A percentile compares a stretch with the other conserved stretches of the same genome.
phyloP scores from a whole-genome alignment of 2,888 invertebrate species.

The Noctuana brunneofusca region DNA sequence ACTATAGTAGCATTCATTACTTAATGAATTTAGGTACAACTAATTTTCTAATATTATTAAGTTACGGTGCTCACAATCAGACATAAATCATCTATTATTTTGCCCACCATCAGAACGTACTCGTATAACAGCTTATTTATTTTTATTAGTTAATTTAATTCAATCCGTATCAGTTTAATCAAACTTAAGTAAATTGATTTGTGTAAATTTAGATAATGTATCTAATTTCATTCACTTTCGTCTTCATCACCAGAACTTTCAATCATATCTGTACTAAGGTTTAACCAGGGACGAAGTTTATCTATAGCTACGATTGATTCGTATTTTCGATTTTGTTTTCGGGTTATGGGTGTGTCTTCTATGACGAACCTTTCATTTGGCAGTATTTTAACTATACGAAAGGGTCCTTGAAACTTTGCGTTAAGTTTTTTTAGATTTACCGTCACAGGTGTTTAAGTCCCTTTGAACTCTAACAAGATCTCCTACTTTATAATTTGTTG shows the following conservation, averaged over 20 bases:
- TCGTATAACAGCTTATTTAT: no score
- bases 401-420: conserved; percentile 39
- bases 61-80: no score
- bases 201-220: no score
- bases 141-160: no score
- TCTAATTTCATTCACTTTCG: no score
- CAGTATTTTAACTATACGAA: conserved; percentile 37
- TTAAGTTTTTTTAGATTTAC: conserved; percentile 40
- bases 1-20: no score
- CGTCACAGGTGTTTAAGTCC: conserved; percentile 40
- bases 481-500: conserved; percentile 32
- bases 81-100: no score
- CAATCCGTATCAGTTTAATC: conserved; percentile 18
- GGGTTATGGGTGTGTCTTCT: conserved; percentile 37
- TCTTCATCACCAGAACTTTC: no score
- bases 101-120: no score
- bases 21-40: no score
- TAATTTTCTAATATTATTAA: no score
- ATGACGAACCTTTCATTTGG: conserved; percentile 32
- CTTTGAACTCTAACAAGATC: conserved; percentile 39
- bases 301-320: conserved; percentile 41
- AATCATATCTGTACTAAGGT: conserved; percentile 24
- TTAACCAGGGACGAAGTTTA: conserved; percentile 38
- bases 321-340: conserved; percentile 37
- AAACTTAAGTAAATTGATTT: conserved; percentile 10